Conservation (phyloP, 35 echinoderm and acorn worm species). For the Diadema setosum region DNA sequence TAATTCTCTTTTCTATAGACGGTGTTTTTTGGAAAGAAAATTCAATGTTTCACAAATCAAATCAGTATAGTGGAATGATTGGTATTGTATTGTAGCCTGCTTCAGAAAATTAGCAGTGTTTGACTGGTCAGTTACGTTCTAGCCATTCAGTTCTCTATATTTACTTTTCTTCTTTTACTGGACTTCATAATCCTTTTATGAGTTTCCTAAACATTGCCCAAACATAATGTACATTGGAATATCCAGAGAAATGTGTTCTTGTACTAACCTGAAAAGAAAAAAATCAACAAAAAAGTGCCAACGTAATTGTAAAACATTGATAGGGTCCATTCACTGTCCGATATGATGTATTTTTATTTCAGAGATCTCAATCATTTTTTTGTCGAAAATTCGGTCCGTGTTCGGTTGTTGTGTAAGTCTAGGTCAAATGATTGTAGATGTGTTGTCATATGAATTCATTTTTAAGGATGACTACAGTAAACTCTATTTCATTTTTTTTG, state of each 20-base stretch:
- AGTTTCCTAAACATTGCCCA: no score
- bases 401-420: not conserved
- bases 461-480: not conserved
- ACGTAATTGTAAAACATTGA: constrained; percentile 2
- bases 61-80: not conserved
- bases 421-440: no score
- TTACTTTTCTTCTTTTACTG: not conserved
- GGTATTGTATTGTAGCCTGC: not conserved
- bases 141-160: not conserved
- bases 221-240: not conserved
- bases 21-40: not conserved
- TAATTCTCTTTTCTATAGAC: not conserved
- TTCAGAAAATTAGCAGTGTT: not conserved
- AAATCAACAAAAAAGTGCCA: not conserved
- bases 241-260: not conserved
- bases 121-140: not conserved
- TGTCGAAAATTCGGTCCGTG: no score
- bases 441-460: no score
- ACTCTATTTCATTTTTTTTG: not conserved
- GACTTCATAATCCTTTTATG: not conserved
- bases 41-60: not conserved
- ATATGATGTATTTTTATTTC: not conserved
- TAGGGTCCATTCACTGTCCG: constrained; percentile 7
- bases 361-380: not conserved
- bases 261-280: constrained; percentile 1